Percentiles rank a stretch among this genome's conserved stretches.
Conservation (phyloP, 2,113 vertebrate species). For the Hippolais icterina region DNA sequence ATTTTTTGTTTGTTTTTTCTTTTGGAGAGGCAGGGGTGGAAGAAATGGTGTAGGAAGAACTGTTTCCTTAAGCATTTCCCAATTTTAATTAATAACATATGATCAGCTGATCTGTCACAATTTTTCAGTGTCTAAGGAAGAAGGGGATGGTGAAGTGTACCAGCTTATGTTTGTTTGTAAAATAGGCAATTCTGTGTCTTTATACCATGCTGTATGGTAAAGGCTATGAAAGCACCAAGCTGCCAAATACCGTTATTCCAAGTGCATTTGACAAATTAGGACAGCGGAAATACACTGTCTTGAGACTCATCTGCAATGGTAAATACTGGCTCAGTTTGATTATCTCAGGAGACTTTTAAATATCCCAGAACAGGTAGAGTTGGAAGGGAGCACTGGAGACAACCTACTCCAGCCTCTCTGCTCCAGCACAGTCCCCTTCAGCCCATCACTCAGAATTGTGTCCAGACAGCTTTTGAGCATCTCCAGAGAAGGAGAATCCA, state of each 20-base stretch:
- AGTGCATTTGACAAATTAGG: background rate
- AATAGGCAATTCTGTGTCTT: background rate
- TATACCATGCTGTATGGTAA: background rate
- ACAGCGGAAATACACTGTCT: background rate
- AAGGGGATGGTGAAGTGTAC: background rate
- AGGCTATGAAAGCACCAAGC: background rate
- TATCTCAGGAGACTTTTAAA: background rate
- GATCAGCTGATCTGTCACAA: background rate
- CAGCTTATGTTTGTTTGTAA: background rate
- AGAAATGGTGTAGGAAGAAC: background rate
- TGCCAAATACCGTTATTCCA: background rate
- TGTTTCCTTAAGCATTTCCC: background rate
- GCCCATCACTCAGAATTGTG: background rate
- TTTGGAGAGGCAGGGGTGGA: background rate
- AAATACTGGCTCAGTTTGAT: background rate
- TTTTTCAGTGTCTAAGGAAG: background rate
- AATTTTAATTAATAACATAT: background rate
- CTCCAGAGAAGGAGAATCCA: background rate
- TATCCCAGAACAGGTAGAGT: background rate
- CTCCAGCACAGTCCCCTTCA: background rate
- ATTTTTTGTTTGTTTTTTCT: background rate
- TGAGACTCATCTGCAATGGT: background rate
- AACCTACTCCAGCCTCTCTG: background rate
- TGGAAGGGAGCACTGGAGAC: background rate
- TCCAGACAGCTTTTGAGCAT: background rate